Evolutionary conservation across 2,888 invertebrate genomes (phyloP).

Genomic region (Anoplius nigerrimus): DNA sequence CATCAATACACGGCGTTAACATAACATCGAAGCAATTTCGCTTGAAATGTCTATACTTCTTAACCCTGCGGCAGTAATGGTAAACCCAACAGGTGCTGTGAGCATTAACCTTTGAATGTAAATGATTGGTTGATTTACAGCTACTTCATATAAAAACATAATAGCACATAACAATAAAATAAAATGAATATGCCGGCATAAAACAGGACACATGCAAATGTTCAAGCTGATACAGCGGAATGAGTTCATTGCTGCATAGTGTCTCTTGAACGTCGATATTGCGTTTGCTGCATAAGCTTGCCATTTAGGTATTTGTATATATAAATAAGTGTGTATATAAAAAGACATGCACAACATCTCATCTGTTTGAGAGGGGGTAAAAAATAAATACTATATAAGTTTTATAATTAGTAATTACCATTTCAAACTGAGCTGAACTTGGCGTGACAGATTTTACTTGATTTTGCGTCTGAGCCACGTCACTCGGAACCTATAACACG

Average conservation of each 20-base stretch:
- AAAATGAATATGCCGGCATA: conserved; percentile 74
- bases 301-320: no score
- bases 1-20: conserved; percentile 47
- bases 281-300: conserved; percentile 36
- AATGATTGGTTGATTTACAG: conserved; percentile 33
- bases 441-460: conserved; percentile 70
- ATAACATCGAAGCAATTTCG: conserved; percentile 57
- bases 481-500: conserved; percentile 72
- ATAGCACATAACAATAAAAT: conserved; percentile 47
- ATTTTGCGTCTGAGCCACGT: conserved; percentile 71
- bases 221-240: conserved; percentile 61
- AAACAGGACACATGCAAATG: conserved; percentile 67
- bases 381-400: conserved; percentile 25
- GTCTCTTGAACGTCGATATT: neutral
- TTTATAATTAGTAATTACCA: conserved; percentile 65
- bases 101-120: conserved; percentile 38
- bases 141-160: conserved; percentile 42
- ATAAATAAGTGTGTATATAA: no score
- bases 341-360: conserved; percentile 43
- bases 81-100: conserved; percentile 69
- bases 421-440: conserved; percentile 71
- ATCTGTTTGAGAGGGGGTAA: conserved; percentile 12
- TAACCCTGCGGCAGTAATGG: conserved; percentile 33
- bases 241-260: conserved; percentile 1
- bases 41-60: conserved; percentile 46